Evolutionary conservation across 2,888 invertebrate genomes (phyloP).

Genomic region (Drosophila quinaria): DNA sequence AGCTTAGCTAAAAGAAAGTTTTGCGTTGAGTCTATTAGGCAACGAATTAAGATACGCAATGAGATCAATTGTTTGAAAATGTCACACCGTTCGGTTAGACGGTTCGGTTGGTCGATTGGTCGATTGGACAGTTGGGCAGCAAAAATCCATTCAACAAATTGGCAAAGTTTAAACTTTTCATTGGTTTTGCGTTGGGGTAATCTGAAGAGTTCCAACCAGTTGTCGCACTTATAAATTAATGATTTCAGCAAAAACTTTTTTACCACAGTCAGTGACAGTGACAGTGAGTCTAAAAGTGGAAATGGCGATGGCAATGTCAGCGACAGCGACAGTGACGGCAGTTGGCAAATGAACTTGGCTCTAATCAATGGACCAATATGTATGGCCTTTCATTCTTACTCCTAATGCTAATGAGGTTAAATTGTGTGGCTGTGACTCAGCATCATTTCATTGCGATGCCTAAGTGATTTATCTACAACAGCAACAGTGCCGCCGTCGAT

Average conservation of each 20-base stretch:
- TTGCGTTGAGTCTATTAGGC: conserved; percentile 69
- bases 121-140: conserved; percentile 19
- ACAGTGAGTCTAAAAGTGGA: conserved; percentile 17
- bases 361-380: conserved; percentile 56
- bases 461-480: conserved; percentile 56
- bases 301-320: conserved; percentile 25
- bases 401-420: conserved; percentile 51
- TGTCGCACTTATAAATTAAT: conserved; percentile 75
- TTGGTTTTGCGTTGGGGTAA: conserved; percentile 49
- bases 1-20: conserved; percentile 35
- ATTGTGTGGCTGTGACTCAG: conserved; percentile 46
- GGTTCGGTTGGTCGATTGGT: conserved; percentile 1
- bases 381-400: conserved; percentile 2
- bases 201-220: conserved; percentile 21
- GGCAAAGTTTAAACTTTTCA: conserved; percentile 69
- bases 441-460: conserved; percentile 46
- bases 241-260: conserved; percentile 60
- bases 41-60: conserved; percentile 79
- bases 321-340: conserved; percentile 11
- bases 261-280: conserved; percentile 35
- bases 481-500: conserved; percentile 24
- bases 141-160: conserved; percentile 72
- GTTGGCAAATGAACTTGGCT: conserved; percentile 31
- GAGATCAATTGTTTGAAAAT: conserved; percentile 79
- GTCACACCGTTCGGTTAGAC: conserved; percentile 39